A percentile compares a stretch with the other conserved stretches of the same genome.
Evolutionary conservation across 2,797 vertebrate genomes (phyloP).

Genomic region (Australoheros facetus): DNA sequence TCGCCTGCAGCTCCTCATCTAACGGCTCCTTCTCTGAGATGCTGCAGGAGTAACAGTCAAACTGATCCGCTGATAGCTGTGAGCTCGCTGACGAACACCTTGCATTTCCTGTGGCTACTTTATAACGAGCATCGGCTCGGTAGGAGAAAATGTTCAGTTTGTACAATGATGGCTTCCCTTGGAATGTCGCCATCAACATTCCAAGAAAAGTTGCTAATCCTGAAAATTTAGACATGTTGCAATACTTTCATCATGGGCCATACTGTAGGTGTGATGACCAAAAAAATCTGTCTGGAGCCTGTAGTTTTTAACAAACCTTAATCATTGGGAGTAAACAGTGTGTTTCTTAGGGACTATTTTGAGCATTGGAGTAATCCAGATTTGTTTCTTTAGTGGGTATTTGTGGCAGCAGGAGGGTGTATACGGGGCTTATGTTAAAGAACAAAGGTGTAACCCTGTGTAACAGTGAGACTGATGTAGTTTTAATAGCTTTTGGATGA

Average conservation of each 20-base stretch:
- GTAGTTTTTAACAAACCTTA: background rate
- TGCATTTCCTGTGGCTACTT: background rate
- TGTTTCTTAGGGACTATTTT: constrained; percentile 4
- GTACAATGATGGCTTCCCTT: background rate
- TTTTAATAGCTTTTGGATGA: rapidly evolving
- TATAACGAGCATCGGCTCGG: background rate
- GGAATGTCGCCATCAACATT: rapidly evolving
- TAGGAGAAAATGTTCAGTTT: background rate
- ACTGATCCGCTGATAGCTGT: background rate
- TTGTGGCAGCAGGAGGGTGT: background rate
- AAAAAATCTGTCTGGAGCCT: no score
- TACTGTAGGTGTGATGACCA: background rate
- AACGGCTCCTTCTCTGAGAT: background rate
- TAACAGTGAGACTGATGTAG: rapidly evolving
- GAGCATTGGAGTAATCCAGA: constrained; percentile 1
- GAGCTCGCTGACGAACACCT: background rate
- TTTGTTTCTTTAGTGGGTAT: background rate
- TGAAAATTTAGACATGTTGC: background rate
- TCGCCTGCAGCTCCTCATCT: background rate
- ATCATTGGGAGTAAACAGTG: background rate
- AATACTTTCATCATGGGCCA: background rate
- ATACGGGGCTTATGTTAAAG: background rate
- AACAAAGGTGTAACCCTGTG: background rate
- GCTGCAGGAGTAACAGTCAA: no score
- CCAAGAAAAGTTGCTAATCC: background rate